Percentiles rank a stretch among this genome's conserved stretches.
phyloP scores from a whole-genome alignment of 1,140 invertebrate species.

The Drosophila navojoa region DNA sequence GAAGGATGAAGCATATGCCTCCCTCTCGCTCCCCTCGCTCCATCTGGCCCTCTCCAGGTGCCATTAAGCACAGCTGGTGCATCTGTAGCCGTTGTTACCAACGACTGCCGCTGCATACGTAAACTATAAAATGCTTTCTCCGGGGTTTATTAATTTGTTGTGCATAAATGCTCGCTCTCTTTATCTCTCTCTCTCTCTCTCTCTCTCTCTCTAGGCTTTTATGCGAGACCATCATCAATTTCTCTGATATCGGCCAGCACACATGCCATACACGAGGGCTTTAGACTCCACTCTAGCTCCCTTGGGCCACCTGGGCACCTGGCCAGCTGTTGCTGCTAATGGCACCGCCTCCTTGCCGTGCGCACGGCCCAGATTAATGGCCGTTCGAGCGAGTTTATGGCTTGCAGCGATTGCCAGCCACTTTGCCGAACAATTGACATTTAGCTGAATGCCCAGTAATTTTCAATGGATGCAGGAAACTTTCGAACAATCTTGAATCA shows the following conservation, averaged over 20 bases:
- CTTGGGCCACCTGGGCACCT: constrained; percentile 16
- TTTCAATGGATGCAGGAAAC: constrained; percentile 11
- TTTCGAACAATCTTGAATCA: not conserved
- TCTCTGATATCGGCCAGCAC: constrained; percentile 51
- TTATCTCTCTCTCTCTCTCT: not conserved
- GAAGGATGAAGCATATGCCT: not conserved
- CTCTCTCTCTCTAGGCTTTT: not conserved
- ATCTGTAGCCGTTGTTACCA: constrained; percentile 22
- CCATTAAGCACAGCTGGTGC: constrained; percentile 56
- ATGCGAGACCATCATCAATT: constrained; percentile 62
- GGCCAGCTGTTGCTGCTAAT: constrained; percentile 49
- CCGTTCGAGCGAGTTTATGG: constrained; percentile 36
- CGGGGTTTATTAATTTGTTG: constrained; percentile 69
- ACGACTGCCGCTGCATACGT: constrained; percentile 45
- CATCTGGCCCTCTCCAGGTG: constrained; percentile 22
- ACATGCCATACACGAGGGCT: constrained; percentile 29
- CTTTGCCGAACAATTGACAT: constrained; percentile 39
- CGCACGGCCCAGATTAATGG: constrained; percentile 35
- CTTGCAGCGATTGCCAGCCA: constrained; percentile 30
- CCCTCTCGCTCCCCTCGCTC: not conserved
- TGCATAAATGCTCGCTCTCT: constrained; percentile 42
- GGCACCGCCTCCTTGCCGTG: constrained; percentile 7
- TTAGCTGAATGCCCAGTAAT: constrained; percentile 25
- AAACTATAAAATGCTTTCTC: constrained; percentile 43
- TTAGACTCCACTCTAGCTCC: not conserved